These are phyloP conservation scores for Temnothorax longispinosus DNA, from an alignment of 1,140 invertebrate genomes.

Conservation along the genomic window DNA sequence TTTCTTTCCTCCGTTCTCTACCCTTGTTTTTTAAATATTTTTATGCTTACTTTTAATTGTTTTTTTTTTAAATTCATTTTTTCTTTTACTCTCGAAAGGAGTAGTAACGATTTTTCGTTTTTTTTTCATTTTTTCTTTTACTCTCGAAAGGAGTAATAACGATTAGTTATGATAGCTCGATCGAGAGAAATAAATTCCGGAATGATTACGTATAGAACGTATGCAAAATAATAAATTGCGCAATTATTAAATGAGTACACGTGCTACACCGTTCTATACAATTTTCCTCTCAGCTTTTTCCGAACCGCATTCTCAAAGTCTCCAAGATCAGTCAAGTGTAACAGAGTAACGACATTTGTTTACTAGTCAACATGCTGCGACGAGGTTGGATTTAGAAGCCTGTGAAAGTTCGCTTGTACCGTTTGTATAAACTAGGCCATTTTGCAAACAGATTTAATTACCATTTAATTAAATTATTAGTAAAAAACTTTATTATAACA, in stretches of 20 bases:
- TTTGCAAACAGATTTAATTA: not conserved
- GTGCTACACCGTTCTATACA: not conserved
- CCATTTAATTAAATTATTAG: not conserved
- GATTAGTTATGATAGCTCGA: not conserved
- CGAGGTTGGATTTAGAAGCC: not conserved
- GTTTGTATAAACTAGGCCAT: not conserved
- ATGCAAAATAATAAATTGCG: slow-evolving; percentile 17
- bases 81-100: not conserved
- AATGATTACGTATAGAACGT: not conserved
- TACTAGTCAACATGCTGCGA: slow-evolving; percentile 19
- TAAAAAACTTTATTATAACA: not conserved
- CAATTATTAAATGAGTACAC: slow-evolving; percentile 18
- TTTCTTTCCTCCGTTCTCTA: not conserved
- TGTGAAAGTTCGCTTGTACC: slow-evolving; percentile 19
- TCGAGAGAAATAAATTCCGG: slow-evolving; percentile 18
- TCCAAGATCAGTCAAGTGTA: slow-evolving; percentile 37
- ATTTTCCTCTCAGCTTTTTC: slow-evolving; percentile 18
- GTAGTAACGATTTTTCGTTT: not conserved
- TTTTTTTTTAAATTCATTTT: not conserved
- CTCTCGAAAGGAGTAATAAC: not conserved
- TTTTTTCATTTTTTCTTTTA: not conserved
- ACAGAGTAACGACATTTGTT: slow-evolving; percentile 20
- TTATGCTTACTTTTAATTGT: not conserved
- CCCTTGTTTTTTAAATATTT: not conserved
- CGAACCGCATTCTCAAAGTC: slow-evolving; percentile 4